Evolutionary conservation across 2,113 vertebrate genomes (phyloP).

Genomic region (Cyrtonyx montezumae): DNA sequence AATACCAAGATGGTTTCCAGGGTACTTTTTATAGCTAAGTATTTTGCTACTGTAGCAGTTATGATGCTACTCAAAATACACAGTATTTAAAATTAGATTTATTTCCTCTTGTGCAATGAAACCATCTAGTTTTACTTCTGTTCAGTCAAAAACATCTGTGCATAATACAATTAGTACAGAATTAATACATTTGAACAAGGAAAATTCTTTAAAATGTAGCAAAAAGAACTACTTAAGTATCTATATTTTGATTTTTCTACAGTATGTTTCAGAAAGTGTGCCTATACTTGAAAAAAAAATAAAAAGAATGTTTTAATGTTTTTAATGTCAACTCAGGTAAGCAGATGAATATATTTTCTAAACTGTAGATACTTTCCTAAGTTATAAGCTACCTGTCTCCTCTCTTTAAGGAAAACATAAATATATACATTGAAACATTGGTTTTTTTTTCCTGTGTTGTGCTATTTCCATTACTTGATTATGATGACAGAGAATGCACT

Average conservation of each 20-base stretch:
- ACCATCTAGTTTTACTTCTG: neutral
- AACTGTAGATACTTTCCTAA: neutral
- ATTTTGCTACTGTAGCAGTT: neutral
- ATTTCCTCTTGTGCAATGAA: neutral
- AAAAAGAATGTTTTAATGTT: neutral
- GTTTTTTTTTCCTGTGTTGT: neutral
- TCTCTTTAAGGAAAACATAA: neutral
- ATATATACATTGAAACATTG: neutral
- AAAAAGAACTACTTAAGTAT: neutral
- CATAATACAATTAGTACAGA: neutral
- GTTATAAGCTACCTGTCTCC: neutral
- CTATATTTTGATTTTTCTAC: neutral
- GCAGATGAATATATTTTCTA: neutral
- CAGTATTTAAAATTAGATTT: neutral
- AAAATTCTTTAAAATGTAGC: neutral
- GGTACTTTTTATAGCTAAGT: neutral
- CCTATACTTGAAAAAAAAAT: neutral
- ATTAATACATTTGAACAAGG: neutral
- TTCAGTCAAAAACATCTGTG: neutral
- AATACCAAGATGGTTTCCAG: neutral
- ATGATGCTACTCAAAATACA: neutral
- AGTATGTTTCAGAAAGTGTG: neutral
- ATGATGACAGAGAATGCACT: neutral
- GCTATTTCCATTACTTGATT: neutral
- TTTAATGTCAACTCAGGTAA: neutral